Evolutionary conservation across 2,113 vertebrate species (phyloP).

Genomic region (Ovis canadensis): DNA sequence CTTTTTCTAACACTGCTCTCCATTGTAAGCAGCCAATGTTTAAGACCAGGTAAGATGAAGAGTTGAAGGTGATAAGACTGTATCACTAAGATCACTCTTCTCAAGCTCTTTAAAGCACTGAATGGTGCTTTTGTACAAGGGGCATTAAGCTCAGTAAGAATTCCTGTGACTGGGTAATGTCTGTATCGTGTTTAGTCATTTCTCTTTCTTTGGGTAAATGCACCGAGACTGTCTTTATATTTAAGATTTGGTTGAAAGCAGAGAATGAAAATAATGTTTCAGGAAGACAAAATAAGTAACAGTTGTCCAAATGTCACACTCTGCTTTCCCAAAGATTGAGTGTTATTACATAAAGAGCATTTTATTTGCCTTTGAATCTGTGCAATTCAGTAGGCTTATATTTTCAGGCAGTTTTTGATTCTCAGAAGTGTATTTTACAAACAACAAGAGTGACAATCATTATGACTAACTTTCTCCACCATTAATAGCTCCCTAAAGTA

Average conservation of each 20-base stretch:
- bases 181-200: not conserved
- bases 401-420: conserved; percentile 15
- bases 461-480: not conserved
- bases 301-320: conserved; percentile 1
- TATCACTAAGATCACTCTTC: not conserved
- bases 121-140: not conserved
- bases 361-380: conserved; percentile 25
- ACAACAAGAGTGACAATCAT: not conserved
- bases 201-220: conserved; percentile 16
- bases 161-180: not conserved
- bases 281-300: conserved; percentile 13
- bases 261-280: conserved; percentile 34
- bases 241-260: conserved; percentile 7
- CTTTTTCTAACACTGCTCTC: not conserved
- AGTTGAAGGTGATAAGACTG: not conserved
- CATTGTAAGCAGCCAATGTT: not conserved
- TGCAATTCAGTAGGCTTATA: not conserved
- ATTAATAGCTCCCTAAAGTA: not conserved
- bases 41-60: not conserved
- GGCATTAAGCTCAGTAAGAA: not conserved
- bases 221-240: not conserved
- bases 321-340: conserved; percentile 34
- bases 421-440: conserved; percentile 3
- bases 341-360: not conserved
- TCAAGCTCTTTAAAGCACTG: not conserved